Base-by-base conservation (phyloP, 2,888 invertebrate genomes). In the Cephalotes varians region DNA sequence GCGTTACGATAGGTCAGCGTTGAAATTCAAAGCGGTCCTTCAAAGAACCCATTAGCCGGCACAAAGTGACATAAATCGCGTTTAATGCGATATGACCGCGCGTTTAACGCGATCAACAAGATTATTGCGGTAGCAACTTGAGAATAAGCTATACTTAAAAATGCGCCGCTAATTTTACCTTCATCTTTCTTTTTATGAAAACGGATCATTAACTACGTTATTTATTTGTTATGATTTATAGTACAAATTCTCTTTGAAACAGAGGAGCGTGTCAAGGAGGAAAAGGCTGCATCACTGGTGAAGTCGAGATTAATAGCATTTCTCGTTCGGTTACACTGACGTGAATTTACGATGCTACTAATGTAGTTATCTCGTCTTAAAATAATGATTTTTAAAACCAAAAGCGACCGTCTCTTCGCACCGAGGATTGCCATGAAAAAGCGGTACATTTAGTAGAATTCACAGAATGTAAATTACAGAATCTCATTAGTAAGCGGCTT, bases 1-100 rank as follows among this genome's bases (percentile, higher is more conserved):
- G 77, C 44, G 80, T 86, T 82, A 82, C 49, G 82, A 79, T 67
- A 82, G 89, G 87, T 89, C 89, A 87, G 82, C 72, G 62, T 71
- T 47, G 77, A 79, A 79, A 54, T 54, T 77, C 64, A 65, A 65
- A 65, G 82, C 82, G 21, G 86, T 49, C 62, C 79, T 87, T 87
- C 86, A 84, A 81, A 84, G 87, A 83, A 76, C 51, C 31, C 69
- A 73, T 77, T 76, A 44, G 56, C 31, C 40, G 65, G 40, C 60
- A 73, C 65, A 67, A 65, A 74, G 44, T 51, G 60, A 62, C 77
- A 54, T 64, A 65, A 65, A 69, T 80, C 77, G 58, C 34, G 80
- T 64, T 85, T 80, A 72, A 81, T 73, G 51, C 62, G 40, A 49
- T 79, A 67, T 31, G 74, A 65, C 56, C 54, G 56, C 69, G 21